Evolutionary conservation across 2,888 invertebrate genomes (phyloP).

Genomic region (Caradrina kadenii): DNA sequence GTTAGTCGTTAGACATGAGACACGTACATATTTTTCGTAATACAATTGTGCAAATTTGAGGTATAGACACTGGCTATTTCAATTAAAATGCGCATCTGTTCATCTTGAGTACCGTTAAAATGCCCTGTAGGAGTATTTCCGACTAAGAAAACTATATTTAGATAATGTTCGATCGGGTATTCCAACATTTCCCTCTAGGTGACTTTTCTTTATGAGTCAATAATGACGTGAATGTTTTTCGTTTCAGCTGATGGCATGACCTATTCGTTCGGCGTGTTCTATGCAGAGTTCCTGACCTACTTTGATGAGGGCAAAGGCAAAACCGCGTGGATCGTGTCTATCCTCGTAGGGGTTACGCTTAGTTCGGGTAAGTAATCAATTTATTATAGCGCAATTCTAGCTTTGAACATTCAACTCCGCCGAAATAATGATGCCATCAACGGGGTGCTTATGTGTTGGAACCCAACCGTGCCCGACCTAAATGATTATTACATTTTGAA

Average conservation of each 20-base stretch:
- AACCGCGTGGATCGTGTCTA: constrained; percentile 98
- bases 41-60: neutral
- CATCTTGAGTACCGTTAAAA: neutral
- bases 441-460: constrained; percentile 12
- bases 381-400: constrained; percentile 39
- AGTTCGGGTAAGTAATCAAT: constrained; percentile 96
- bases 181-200: neutral
- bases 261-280: constrained; percentile 99
- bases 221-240: constrained; percentile 61
- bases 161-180: neutral
- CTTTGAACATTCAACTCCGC: constrained; percentile 31
- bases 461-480: constrained; percentile 23
- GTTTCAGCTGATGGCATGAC: constrained; percentile 98
- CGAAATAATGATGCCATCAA: constrained; percentile 29
- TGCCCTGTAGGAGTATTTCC: neutral
- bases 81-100: neutral
- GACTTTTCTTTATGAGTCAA: constrained; percentile 18
- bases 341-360: constrained; percentile 98
- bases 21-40: too few relatives aligned
- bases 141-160: neutral
- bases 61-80: neutral
- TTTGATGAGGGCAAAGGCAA: constrained; percentile 96
- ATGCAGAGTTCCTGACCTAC: constrained; percentile 95
- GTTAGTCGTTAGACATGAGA: neutral
- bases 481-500: neutral